Evolutionary conservation across 2,888 invertebrate genomes (phyloP), one percentile per base, ranked within the genome.

Genomic region (Calameuta pallipes): DNA sequence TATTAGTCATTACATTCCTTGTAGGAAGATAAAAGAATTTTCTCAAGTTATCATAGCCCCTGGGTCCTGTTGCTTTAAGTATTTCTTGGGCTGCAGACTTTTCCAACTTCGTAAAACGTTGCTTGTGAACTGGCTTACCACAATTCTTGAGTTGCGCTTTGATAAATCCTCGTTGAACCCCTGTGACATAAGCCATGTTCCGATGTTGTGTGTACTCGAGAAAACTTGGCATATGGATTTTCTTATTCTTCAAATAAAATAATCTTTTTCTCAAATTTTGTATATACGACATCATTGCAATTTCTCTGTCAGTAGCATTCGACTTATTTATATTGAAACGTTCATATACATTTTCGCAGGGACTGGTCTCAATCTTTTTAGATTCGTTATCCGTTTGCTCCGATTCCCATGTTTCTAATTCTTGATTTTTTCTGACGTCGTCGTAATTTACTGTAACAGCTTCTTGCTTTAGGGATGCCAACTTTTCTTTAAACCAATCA

Each of bases 31-130:
- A 41, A 69, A 79, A 79, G 3, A 79, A 15, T 68, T 79, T 79
- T 56, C 79, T 79, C 70, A 79, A 74, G 41, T 76, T 79, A 79
- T 69, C 76, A 74, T 79, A 79, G 30, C 79, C 79, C 70, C 70
- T 76, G 15, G 74, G 76, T 11, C 76, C 76, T 13, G 70, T 70
- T 69, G 76, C 76, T 69, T 69, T 76, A 1, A 79, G 74, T 74
- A 79, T 74, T 68, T 79, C 79, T 69, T 31, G 73, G 36, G 76
- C 79, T 73, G 76, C 73, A 15, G 36, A n/a, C 34, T 74, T 36
- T 23, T 79, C 79, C n/a, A 68, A 68, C 70, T 76, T 79, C 12
- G 73, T 77, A 41, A 79, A 79, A 15, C 76, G 34, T 41, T 37
- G 76, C 41, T 34, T 69, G 37, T 73, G 73, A 9, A 23, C 37